Conservation (phyloP, 1,140 invertebrate species). For the Thaumetopoea pityocampa region DNA sequence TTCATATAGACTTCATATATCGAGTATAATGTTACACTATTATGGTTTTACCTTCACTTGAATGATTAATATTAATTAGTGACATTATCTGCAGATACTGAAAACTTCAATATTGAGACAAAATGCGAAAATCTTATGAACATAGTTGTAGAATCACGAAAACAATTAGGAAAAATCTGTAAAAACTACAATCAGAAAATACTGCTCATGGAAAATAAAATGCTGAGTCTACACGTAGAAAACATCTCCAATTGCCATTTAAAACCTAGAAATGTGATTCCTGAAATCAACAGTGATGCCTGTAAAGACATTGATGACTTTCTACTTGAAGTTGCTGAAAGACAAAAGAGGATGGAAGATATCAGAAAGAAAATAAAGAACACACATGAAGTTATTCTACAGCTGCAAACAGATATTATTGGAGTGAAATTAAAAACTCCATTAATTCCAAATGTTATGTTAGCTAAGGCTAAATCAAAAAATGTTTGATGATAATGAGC, state of each 20-base stretch:
- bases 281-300: conserved; percentile 26
- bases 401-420: conserved; percentile 40
- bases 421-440: conserved; percentile 33
- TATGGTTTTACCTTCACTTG: too few species aligned
- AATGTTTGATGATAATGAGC: not conserved
- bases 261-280: conserved; percentile 37
- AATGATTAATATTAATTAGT: too few species aligned
- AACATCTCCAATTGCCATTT: conserved; percentile 38
- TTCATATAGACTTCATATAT: too few species aligned
- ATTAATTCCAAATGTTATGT: conserved; percentile 31
- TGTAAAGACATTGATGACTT: conserved; percentile 44
- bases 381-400: conserved; percentile 39
- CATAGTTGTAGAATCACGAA: conserved; percentile 52
- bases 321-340: conserved; percentile 30
- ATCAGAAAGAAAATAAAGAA: conserved; percentile 34
- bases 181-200: conserved; percentile 51
- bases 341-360: conserved; percentile 33
- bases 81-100: too few species aligned
- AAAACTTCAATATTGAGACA: conserved; percentile 32
- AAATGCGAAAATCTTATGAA: conserved; percentile 61
- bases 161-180: conserved; percentile 53
- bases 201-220: conserved; percentile 44
- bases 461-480: conserved; percentile 39
- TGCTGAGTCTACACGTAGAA: conserved; percentile 46
- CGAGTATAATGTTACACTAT: too few species aligned